These are phyloP conservation scores for Epinephelus malabaricus DNA, from an alignment of 2,797 vertebrate genomes.

Conservation along the genomic window DNA sequence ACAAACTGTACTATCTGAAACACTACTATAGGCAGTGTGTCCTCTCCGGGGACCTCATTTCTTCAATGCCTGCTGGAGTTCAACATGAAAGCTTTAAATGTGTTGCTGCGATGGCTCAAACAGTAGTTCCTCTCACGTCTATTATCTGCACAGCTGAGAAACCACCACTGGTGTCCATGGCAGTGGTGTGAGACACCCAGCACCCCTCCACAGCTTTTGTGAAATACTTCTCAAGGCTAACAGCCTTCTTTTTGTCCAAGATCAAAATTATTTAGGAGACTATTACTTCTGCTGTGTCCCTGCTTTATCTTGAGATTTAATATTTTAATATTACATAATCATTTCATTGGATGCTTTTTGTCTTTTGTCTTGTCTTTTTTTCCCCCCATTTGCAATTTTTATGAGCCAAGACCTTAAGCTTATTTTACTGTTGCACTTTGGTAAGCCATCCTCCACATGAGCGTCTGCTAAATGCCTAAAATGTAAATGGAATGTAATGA, in stretches of 20 bases:
- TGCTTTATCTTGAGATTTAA: background rate
- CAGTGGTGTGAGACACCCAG: conserved; percentile 7
- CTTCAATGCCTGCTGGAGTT: conserved; percentile 26
- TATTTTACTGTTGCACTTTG: conserved; percentile 11
- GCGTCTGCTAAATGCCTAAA: conserved; percentile 25
- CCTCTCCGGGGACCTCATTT: conserved; percentile 43
- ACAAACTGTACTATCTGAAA: conserved; percentile 15
- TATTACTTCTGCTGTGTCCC: background rate
- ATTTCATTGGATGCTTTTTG: background rate
- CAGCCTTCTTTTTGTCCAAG: background rate
- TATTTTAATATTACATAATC: conserved; percentile 7
- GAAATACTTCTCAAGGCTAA: background rate
- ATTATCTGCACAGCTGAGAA: conserved; percentile 14
- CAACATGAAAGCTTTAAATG: conserved; percentile 22
- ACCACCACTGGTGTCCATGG: background rate
- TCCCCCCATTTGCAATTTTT: conserved; percentile 11
- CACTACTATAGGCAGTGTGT: background rate
- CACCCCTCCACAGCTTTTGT: background rate
- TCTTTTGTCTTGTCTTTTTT: background rate
- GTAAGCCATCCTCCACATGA: background rate
- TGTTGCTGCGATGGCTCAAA: conserved; percentile 14
- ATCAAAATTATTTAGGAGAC: background rate
- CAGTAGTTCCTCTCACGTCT: background rate
- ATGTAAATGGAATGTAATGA: conserved; percentile 39
- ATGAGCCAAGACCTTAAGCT: conserved; percentile 14